Percentiles rank a stretch among this genome's conserved stretches.
Evolutionary conservation across 2,888 invertebrate genomes (phyloP).

Genomic region (Epinotia nisella): DNA sequence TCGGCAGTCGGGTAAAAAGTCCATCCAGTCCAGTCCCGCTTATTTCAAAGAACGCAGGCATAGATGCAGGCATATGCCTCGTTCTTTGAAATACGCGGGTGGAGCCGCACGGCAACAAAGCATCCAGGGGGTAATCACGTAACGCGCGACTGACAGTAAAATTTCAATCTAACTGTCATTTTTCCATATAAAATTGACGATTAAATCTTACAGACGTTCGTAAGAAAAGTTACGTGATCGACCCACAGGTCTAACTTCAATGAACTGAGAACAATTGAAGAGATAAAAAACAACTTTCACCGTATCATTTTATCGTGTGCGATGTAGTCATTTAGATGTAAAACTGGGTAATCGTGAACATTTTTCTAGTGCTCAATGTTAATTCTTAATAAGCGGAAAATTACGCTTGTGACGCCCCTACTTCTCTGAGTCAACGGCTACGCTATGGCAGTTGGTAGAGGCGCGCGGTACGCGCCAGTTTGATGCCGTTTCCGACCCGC

Average conservation of each 20-base stretch:
- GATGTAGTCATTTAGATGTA: conserved; percentile 38
- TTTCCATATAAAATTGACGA: no score
- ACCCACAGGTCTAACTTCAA: not conserved
- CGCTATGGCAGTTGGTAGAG: conserved; percentile 54
- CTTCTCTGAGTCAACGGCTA: conserved; percentile 70
- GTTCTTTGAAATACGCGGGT: no score
- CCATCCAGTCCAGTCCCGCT: no score
- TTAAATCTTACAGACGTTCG: no score
- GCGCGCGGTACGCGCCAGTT: conserved; percentile 65
- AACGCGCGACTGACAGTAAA: no score
- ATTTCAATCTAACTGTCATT: no score
- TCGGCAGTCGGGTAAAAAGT: no score
- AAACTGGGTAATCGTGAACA: conserved; percentile 41
- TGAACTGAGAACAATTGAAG: conserved; percentile 1
- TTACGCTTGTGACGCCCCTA: conserved; percentile 75
- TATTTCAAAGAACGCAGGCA: no score
- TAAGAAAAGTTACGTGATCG: no score
- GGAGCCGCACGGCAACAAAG: no score
- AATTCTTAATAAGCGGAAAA: conserved; percentile 75
- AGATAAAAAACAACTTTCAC: conserved; percentile 33
- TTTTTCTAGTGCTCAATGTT: conserved; percentile 57
- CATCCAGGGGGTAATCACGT: no score
- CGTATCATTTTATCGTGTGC: conserved; percentile 24
- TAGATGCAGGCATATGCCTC: no score
- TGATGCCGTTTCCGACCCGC: conserved; percentile 72